Base-by-base conservation (phyloP, 2,888 invertebrate species). In the Lutraria lutraria region DNA sequence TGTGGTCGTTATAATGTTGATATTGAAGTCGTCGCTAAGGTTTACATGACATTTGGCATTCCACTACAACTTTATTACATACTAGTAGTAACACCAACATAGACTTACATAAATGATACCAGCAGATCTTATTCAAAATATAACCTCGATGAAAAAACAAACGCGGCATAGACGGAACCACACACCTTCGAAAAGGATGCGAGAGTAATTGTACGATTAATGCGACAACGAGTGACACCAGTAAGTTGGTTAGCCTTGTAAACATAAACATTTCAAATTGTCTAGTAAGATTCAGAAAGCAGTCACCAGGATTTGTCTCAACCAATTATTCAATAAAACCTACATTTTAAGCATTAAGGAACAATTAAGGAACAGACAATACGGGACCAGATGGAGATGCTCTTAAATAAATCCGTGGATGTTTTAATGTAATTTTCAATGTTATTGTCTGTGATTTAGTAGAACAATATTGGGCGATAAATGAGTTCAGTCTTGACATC, bases 281-380 rank as follows among this genome's bases (percentile, higher is more conserved):
- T 76, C 31, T 76, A 16, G 19, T 31, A 19, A 31, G 29, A 76
- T 19, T 16, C 76, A 34, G 34, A 34, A 29, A 34, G 34, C 31
- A 34, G 76, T 76, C 76, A 76, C 76, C 76, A 76, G 76, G 29
- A 76, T 76, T 19, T 76, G 76, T 76, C 76, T 31, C 13, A 19
- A 19, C 16, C 34, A 76, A 76, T n/a, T n/a, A n/a, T 76, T 19
- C 19, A 2, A 19, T 31, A 31, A 31, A 76, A 10, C 34, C 12
- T 76, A 34, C 16, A 76, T 13, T 19, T 10, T 31, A 10, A 34
- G 34, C 3, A 76, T 31, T 34, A 34, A 19, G 76, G 1, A 31
- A 34, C 76, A 13, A 76, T 31, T 34, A 34, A 19, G 76, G 1
- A 31, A 34, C 76, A 13, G 76, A 76, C 76, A 76, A 76, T 76